phyloP scores from a whole-genome alignment of 2,888 invertebrate genomes.

The Orchesellides sinensis region DNA sequence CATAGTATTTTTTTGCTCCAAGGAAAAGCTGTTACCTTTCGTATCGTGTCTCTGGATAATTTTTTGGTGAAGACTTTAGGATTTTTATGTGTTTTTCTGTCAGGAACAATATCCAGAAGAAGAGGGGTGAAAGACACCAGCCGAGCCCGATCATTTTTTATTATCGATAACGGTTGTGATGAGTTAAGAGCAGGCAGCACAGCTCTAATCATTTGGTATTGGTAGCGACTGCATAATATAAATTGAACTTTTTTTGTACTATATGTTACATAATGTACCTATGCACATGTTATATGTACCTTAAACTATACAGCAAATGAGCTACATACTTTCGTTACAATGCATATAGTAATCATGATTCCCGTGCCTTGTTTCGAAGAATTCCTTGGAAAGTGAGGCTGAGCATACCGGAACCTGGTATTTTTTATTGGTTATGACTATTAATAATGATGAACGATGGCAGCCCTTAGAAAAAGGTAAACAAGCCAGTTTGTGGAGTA shows the following conservation, averaged over 20 bases:
- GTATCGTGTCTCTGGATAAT: slow-evolving; percentile 47
- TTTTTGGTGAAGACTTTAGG: slow-evolving; percentile 39
- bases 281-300: too few species aligned
- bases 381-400: background rate
- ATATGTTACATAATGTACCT: too few species aligned
- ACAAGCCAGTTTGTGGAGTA: slow-evolving; percentile 41
- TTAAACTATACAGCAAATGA: too few species aligned
- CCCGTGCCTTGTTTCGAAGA: too few species aligned
- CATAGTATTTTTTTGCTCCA: background rate
- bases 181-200: slow-evolving; percentile 53
- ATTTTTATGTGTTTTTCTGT: slow-evolving; percentile 64
- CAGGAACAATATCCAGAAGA: slow-evolving; percentile 61
- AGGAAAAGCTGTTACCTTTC: slow-evolving; percentile 1
- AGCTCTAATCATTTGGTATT: background rate
- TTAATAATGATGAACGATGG: slow-evolving; percentile 63
- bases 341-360: background rate
- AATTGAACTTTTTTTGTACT: too few species aligned
- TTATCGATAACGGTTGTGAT: slow-evolving; percentile 47
- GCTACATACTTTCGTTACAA: background rate
- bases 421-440: slow-evolving; percentile 57
- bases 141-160: slow-evolving; percentile 58
- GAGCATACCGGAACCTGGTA: slow-evolving; percentile 46
- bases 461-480: slow-evolving; percentile 59
- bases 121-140: slow-evolving; percentile 59
- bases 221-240: slow-evolving; percentile 5